Percentiles rank a stretch among this genome's conserved stretches.
These are phyloP conservation scores for Opisthograptis luteolata DNA, from an alignment of 2,888 invertebrate genomes.

Conservation along the genomic window DNA sequence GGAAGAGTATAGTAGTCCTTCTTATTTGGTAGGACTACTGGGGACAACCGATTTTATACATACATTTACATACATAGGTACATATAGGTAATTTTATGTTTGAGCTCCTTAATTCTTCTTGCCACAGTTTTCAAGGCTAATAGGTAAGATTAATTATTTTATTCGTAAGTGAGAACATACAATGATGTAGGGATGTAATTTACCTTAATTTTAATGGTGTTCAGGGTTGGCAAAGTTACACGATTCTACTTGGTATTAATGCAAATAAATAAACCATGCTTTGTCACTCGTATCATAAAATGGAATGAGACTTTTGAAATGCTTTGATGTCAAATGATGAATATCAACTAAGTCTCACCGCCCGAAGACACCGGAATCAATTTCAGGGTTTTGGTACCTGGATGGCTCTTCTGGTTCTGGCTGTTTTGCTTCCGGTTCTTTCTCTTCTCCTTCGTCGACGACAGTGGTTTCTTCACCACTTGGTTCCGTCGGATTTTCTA, in stretches of 20 bases:
- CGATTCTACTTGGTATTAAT: background rate
- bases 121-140: too few species aligned
- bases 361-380: slow-evolving; percentile 64
- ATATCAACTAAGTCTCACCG: slow-evolving; percentile 64
- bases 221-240: too few species aligned
- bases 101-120: too few species aligned
- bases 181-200: too few species aligned
- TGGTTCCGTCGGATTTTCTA: slow-evolving; percentile 37
- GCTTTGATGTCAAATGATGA: slow-evolving; percentile 33
- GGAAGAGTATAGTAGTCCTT: too few species aligned
- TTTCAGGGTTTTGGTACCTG: slow-evolving; percentile 76
- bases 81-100: too few species aligned
- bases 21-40: too few species aligned
- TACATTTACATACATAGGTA: too few species aligned
- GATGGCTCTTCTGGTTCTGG: slow-evolving; percentile 61
- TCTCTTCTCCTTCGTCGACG: slow-evolving; percentile 39
- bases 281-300: background rate
- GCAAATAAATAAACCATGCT: background rate
- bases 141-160: too few species aligned
- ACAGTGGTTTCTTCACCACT: slow-evolving; percentile 34
- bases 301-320: slow-evolving; percentile 16
- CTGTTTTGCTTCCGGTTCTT: slow-evolving; percentile 41
- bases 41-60: too few species aligned
- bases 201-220: too few species aligned
- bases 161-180: too few species aligned